phyloP scores from a whole-genome alignment of 2,113 vertebrate species.

The Crotalus tigris region DNA sequence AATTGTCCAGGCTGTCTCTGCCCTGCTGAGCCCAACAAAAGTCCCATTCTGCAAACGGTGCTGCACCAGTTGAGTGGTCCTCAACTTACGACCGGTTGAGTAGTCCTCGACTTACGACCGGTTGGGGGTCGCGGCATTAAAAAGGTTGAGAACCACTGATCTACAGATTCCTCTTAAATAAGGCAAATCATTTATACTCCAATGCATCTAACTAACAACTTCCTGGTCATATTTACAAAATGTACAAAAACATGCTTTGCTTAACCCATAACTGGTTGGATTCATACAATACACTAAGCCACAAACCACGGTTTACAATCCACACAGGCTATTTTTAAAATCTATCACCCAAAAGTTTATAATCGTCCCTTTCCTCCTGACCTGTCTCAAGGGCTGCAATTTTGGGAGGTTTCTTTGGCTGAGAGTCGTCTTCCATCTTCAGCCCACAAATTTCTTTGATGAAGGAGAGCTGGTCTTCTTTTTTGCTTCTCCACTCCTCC shows the following conservation, averaged over 20 bases:
- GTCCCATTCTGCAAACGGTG: too few species aligned
- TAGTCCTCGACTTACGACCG: too few species aligned
- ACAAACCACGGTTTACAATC: neutral
- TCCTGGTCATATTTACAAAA: neutral
- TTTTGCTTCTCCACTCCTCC: neutral
- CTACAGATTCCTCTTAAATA: neutral
- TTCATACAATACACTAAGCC: neutral
- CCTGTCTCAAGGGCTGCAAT: conserved; percentile 40
- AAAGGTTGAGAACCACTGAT: too few species aligned
- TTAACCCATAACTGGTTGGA: neutral
- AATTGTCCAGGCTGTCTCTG: too few species aligned
- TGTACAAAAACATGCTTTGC: neutral
- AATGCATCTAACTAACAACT: neutral
- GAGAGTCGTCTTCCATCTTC: conserved; percentile 23
- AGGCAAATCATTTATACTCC: neutral
- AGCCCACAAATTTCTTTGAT: neutral
- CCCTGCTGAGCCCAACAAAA: too few species aligned
- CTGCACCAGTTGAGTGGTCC: too few species aligned
- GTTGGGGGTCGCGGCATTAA: too few species aligned
- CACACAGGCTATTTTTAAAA: neutral
- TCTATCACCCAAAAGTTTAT: neutral
- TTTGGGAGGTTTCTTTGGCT: conserved; percentile 26
- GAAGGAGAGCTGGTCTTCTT: neutral
- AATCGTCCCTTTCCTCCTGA: neutral
- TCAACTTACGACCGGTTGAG: too few species aligned